Evolutionary conservation across 2,113 vertebrate species (phyloP), one percentile per base, ranked within the genome.

Genomic region (Lampris megalopsis): DNA sequence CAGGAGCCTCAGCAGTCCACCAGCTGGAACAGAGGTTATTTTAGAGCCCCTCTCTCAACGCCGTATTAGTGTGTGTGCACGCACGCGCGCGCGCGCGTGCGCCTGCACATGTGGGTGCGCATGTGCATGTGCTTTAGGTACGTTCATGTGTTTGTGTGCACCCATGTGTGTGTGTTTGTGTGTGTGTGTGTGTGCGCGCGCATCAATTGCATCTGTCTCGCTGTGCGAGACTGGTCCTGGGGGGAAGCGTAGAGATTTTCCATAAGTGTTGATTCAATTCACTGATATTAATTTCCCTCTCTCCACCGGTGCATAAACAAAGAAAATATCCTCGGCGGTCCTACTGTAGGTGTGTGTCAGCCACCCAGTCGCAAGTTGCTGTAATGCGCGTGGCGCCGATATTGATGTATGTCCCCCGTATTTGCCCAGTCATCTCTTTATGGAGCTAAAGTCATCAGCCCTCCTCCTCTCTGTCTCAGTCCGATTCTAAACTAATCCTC

Each of bases 11-110:
- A 95, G 96, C 95, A 95, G 95, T 95, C 93, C 93, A 94, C 94
- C 88, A 61, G 91, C 95, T 96, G 95, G 96, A 97, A 97, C 96
- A 97, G 96, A 94, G 94, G 93, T 97, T 97, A 96, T 97, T 97
- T 97, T 92, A 92, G 94, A 94, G 95, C 92, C 94, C 94, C 96
- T 96, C 95, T 96, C 93, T 91, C 90, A 86, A 73, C 80, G 11
- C 67, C 53, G 68, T 71, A 75, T 72, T 71, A 65, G 60, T 66
- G 67, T 71, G 73, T 65, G 72, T 70, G 63, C 68, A 69, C 67
- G 69, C 67, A 63, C 63, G 43, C 65, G 66, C 78, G 48, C 74
- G 58, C 69, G 68, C 57, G 73, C 74, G 69, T 77, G 66, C 50
- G 62, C 40, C 40, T 71, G 45, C 59, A 50, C 54, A 59, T 54